These are phyloP conservation scores for Daboia siamensis DNA, from an alignment of 2,113 vertebrate genomes.

Conservation along the genomic window DNA sequence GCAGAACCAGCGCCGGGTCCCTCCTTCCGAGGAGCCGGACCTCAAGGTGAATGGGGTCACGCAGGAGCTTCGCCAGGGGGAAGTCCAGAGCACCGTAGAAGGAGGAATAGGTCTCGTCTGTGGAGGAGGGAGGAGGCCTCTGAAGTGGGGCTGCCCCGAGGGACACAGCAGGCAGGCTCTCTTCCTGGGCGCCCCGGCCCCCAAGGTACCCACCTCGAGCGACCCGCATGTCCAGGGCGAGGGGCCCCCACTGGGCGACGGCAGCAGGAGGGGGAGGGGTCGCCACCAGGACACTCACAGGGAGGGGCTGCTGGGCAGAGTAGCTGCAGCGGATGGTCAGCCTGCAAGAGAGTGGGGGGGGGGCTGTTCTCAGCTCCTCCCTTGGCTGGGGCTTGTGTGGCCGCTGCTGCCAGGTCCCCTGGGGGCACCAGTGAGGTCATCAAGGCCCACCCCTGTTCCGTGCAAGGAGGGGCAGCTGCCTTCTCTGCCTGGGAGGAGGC, in stretches of 20 bases:
- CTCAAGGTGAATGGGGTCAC: constrained; percentile 11
- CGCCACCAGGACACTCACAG: not conserved
- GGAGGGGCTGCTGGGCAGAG: not conserved
- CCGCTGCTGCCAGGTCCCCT: not conserved
- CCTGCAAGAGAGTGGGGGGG: not conserved
- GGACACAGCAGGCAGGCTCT: not conserved
- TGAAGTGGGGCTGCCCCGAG: not conserved
- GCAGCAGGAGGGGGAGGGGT: not conserved
- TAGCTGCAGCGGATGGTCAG: constrained; percentile 24
- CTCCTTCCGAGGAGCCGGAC: constrained; percentile 8
- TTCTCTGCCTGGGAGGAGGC: not conserved
- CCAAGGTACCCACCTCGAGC: constrained; percentile 1
- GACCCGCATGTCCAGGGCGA: constrained; percentile 16
- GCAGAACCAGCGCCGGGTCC: constrained; percentile 14
- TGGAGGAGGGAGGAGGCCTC: not conserved
- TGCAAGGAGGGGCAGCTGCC: not conserved
- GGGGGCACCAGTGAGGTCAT: not conserved
- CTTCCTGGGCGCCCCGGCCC: not conserved
- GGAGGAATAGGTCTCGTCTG: constrained; percentile 48
- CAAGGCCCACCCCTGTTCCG: not conserved
- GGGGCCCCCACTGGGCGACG: not conserved
- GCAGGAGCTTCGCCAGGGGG: constrained; percentile 66
- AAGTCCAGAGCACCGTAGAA: constrained; percentile 62
- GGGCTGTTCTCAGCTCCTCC: not conserved
- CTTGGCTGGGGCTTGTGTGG: not conserved